Evolutionary conservation across 1,140 invertebrate species (phyloP).

Genomic region (Plectrocnemia conspersa): DNA sequence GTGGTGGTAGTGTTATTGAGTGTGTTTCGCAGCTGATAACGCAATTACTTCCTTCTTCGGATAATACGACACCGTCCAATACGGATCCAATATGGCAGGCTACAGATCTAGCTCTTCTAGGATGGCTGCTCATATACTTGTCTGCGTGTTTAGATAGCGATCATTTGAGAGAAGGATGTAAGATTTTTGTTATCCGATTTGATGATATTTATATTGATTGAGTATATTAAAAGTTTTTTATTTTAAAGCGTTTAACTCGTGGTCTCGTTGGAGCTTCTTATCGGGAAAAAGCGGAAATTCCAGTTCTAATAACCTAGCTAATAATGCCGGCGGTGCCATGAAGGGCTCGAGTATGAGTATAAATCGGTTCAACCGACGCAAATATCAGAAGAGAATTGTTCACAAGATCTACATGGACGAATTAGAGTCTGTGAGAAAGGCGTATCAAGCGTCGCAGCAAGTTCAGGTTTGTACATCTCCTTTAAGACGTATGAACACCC

Average conservation of each 20-base stretch:
- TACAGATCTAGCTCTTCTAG: constrained; percentile 63
- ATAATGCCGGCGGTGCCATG: constrained; percentile 32
- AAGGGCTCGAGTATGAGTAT: constrained; percentile 42
- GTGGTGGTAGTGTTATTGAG: constrained; percentile 42
- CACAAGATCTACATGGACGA: constrained; percentile 66
- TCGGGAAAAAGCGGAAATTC: constrained; percentile 53
- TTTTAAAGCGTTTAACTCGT: constrained; percentile 43
- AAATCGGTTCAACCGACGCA: constrained; percentile 57
- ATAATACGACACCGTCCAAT: constrained; percentile 34
- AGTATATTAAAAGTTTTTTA: too few relatives aligned
- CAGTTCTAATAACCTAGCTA: constrained; percentile 27
- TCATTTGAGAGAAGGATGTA: constrained; percentile 47
- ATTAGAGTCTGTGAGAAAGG: constrained; percentile 55
- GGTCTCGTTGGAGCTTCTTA: constrained; percentile 73
- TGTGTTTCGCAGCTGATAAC: constrained; percentile 46
- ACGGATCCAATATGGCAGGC: constrained; percentile 38
- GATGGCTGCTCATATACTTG: constrained; percentile 75
- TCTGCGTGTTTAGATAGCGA: constrained; percentile 68
- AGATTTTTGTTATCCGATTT: constrained; percentile 24
- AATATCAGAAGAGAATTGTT: constrained; percentile 67
- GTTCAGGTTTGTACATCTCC: constrained; percentile 43
- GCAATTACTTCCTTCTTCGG: constrained; percentile 46
- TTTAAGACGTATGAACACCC: background rate
- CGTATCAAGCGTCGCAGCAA: constrained; percentile 55
- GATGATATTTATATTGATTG: constrained; percentile 1